These are phyloP conservation scores for Trachelus troglodyta DNA, from an alignment of 2,888 invertebrate species.

Conservation along the genomic window DNA sequence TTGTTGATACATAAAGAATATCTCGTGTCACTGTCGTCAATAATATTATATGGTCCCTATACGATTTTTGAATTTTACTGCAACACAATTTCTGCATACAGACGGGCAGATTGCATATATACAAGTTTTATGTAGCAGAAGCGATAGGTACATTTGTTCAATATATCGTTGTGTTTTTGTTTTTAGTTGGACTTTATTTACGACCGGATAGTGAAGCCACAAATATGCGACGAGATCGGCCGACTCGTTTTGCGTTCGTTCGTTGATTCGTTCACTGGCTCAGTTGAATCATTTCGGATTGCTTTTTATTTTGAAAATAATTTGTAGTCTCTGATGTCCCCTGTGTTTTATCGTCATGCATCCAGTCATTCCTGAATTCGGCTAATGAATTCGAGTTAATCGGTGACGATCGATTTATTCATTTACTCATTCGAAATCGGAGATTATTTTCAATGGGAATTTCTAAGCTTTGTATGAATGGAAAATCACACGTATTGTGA, in stretches of 20 bases:
- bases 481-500: too few species aligned
- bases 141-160: constrained; percentile 64
- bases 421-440: constrained; percentile 25
- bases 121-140: constrained; percentile 63
- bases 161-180: constrained; percentile 62
- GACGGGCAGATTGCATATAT: background rate
- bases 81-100: background rate
- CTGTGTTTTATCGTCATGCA: constrained; percentile 20
- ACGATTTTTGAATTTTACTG: background rate
- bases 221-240: constrained; percentile 61
- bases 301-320: constrained; percentile 53
- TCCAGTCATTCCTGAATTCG: constrained; percentile 44
- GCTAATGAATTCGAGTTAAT: constrained; percentile 38
- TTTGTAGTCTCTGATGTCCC: constrained; percentile 33
- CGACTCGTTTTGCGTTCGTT: constrained; percentile 38
- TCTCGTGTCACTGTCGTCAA: background rate
- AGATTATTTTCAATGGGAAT: background rate
- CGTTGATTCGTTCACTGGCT: constrained; percentile 31
- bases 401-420: constrained; percentile 22
- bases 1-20: background rate
- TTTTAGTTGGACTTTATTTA: constrained; percentile 62
- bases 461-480: background rate
- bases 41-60: background rate
- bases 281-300: constrained; percentile 36
- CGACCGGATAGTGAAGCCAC: constrained; percentile 62